Percentiles rank a stretch among this genome's conserved stretches.
phyloP scores from a whole-genome alignment of 2,113 vertebrate genomes.

The Perccottus glenii region DNA sequence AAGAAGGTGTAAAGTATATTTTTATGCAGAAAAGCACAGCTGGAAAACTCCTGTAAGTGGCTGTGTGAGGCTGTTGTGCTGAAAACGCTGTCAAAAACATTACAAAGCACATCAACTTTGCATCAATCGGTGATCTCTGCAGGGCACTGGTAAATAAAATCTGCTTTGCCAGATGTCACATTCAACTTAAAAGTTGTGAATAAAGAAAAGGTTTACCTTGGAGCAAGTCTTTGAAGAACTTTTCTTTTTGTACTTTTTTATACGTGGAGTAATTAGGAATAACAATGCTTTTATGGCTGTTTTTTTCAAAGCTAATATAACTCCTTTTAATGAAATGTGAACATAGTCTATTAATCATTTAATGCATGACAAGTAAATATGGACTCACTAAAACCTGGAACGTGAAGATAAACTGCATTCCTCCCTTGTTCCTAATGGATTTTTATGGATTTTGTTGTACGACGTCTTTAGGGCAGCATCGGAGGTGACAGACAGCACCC shows the following conservation, averaged over 20 bases:
- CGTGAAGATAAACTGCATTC: too few relatives aligned
- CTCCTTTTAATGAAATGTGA: too few relatives aligned
- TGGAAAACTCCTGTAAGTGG: constrained; percentile 10
- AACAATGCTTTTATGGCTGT: too few relatives aligned
- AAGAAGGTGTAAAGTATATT: not conserved
- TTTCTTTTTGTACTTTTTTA: not conserved
- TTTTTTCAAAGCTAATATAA: too few relatives aligned
- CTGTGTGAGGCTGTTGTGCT: not conserved
- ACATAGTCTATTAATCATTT: too few relatives aligned
- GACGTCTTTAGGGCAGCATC: too few relatives aligned
- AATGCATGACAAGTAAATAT: too few relatives aligned
- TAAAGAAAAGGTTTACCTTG: not conserved
- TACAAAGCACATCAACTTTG: not conserved
- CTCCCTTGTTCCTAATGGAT: too few relatives aligned
- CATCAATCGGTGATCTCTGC: not conserved
- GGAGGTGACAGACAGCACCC: too few relatives aligned
- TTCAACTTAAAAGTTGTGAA: constrained; percentile 1
- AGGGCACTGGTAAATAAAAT: not conserved
- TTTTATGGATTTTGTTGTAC: too few relatives aligned
- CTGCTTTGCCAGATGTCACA: constrained; percentile 14
- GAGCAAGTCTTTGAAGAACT: not conserved
- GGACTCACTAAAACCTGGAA: too few relatives aligned
- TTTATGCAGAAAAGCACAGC: not conserved
- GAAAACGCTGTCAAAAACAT: not conserved
- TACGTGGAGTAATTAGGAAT: too few relatives aligned